Percentiles rank a stretch among this genome's conserved stretches.
Conservation (phyloP, 1,140 invertebrate species). For the Drusus annulatus region DNA sequence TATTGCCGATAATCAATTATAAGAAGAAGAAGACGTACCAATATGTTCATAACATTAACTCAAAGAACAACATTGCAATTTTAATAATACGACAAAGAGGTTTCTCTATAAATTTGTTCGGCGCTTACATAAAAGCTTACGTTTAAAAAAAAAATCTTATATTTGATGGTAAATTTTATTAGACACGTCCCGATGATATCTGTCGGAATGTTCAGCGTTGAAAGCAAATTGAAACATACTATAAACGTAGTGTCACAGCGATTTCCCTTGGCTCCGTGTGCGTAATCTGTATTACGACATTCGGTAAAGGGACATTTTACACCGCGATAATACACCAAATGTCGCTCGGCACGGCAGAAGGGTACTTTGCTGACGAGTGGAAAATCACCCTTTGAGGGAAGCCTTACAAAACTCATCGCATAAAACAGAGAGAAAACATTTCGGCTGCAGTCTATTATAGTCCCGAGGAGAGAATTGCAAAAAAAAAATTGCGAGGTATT, state of each 20-base stretch:
- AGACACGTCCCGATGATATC: no score
- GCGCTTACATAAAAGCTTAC: no score
- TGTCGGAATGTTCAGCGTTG: background rate
- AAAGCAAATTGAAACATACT: conserved; percentile 28
- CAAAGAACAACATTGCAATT: no score
- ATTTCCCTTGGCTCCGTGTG: background rate
- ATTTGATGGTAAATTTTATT: no score
- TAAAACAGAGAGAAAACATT: conserved; percentile 51
- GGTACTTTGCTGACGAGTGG: conserved; percentile 43
- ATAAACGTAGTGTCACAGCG: conserved; percentile 19
- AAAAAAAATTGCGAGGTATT: conserved; percentile 46
- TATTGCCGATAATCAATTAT: no score
- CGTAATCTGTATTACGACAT: conserved; percentile 37
- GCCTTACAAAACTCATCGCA: conserved; percentile 52
- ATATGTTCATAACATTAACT: no score
- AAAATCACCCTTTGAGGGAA: conserved; percentile 38
- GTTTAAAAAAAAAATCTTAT: no score
- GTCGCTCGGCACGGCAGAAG: conserved; percentile 44
- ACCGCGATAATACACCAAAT: conserved; percentile 43
- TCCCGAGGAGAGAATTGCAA: conserved; percentile 35
- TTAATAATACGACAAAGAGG: no score
- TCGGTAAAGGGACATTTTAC: conserved; percentile 42
- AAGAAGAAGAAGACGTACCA: no score
- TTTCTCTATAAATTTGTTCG: no score
- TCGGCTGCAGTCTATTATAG: conserved; percentile 42